Conservation (phyloP, 2,888 invertebrate species). For the Allygus modestus region DNA sequence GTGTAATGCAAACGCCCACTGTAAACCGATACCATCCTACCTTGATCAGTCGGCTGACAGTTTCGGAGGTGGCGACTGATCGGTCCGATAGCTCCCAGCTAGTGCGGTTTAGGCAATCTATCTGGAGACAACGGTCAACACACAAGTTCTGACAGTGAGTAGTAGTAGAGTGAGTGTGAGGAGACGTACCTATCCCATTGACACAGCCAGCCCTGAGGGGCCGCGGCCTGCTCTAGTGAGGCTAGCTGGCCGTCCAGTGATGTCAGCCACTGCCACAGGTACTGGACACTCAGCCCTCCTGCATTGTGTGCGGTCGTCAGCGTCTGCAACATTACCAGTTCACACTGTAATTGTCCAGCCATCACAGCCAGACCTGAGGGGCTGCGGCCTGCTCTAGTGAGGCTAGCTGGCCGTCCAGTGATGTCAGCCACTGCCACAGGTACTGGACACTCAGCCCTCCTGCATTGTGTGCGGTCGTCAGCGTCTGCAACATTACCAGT, state of each 20-base stretch:
- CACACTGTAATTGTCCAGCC: constrained; percentile 89
- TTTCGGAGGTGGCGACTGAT: not conserved
- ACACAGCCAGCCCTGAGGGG: constrained; percentile 83
- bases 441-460: constrained; percentile 79
- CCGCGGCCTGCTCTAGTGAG: constrained; percentile 81
- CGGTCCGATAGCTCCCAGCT: constrained; percentile 44
- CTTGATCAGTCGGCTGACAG: constrained; percentile 33
- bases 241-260: constrained; percentile 79
- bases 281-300: constrained; percentile 78
- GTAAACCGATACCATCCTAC: constrained; percentile 61
- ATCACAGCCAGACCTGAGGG: constrained; percentile 83
- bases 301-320: constrained; percentile 80
- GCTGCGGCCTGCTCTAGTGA: constrained; percentile 82
- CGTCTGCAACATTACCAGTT: constrained; percentile 78
- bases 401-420: constrained; percentile 79
- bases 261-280: constrained; percentile 80
- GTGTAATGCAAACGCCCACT: constrained; percentile 20
- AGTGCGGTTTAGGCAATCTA: constrained; percentile 58
- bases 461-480: constrained; percentile 80
- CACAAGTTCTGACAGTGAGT: constrained; percentile 48
- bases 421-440: constrained; percentile 79
- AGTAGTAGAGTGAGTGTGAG: constrained; percentile 32
- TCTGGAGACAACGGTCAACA: constrained; percentile 56
- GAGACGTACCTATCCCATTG: constrained; percentile 84
- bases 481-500: constrained; percentile 78